phyloP scores from a whole-genome alignment of 2,888 invertebrate genomes.

The Hypomecis atomaria region DNA sequence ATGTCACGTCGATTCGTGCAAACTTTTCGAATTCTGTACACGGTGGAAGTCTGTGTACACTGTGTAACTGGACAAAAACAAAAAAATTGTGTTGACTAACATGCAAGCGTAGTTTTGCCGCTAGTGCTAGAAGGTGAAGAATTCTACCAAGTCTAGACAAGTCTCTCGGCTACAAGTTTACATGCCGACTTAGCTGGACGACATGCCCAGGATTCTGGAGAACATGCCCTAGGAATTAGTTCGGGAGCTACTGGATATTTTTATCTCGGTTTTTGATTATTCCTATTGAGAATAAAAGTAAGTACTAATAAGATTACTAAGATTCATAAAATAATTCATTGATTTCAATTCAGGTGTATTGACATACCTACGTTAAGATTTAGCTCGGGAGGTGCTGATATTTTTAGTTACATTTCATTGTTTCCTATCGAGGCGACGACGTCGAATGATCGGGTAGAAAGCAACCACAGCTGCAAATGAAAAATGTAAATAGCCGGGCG shows the following conservation, averaged over 20 bases:
- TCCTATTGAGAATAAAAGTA: no score
- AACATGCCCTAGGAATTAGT: constrained; percentile 15
- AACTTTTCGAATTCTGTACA: no score
- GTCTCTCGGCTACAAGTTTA: constrained; percentile 33
- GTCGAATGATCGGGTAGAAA: no score
- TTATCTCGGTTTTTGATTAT: no score
- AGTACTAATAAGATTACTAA: no score
- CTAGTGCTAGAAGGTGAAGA: background rate
- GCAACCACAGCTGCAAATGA: no score
- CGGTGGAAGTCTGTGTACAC: no score
- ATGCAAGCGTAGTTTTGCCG: constrained; percentile 9
- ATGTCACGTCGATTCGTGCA: no score
- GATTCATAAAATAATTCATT: no score
- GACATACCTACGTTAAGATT: constrained; percentile 7
- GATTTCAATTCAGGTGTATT: no score
- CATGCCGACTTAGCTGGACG: constrained; percentile 7
- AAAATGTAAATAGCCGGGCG: no score
- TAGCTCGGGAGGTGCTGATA: constrained; percentile 4
- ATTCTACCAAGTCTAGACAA: constrained; percentile 12
- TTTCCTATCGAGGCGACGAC: background rate
- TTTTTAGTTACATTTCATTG: background rate
- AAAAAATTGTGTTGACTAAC: background rate
- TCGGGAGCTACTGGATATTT: background rate
- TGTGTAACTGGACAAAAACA: background rate
- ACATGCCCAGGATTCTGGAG: constrained; percentile 17